Conservation (phyloP, 2,888 invertebrate species). For the Crocallis elinguaria region DNA sequence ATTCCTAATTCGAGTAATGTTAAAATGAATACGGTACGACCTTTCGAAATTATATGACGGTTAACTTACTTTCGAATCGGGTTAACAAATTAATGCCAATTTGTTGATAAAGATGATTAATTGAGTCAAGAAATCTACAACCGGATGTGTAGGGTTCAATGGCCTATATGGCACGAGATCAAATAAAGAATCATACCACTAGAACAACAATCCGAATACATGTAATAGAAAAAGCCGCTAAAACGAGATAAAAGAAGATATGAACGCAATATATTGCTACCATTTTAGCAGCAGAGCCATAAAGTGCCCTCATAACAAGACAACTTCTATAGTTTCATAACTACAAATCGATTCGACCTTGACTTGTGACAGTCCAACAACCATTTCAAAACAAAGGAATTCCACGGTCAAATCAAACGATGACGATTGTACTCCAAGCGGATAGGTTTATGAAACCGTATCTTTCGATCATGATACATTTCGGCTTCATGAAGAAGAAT, state of each 20-base stretch:
- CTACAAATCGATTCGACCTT: conserved; percentile 37
- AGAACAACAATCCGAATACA: neutral
- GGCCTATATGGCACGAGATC: neutral
- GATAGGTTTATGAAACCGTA: conserved; percentile 41
- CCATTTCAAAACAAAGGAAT: conserved; percentile 69
- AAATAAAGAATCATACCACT: neutral
- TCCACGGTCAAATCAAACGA: conserved; percentile 66
- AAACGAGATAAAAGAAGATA: too few species aligned
- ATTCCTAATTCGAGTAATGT: conserved; percentile 53
- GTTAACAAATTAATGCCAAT: conserved; percentile 48
- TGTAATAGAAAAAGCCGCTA: too few species aligned
- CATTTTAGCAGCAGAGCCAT: neutral
- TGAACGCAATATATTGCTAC: too few species aligned
- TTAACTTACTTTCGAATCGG: conserved; percentile 51
- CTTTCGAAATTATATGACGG: conserved; percentile 48
- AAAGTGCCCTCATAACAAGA: neutral
- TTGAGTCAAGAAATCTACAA: conserved; percentile 28
- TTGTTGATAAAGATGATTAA: conserved; percentile 47
- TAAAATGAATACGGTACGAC: conserved; percentile 51
- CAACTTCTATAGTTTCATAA: conserved; percentile 5
- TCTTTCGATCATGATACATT: conserved; percentile 32
- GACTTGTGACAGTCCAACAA: conserved; percentile 41
- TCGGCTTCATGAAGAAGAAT: conserved; percentile 32
- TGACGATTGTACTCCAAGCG: conserved; percentile 29
- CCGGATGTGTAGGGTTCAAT: conserved; percentile 10